A percentile compares a stretch with the other conserved stretches of the same genome.
These are phyloP conservation scores for Dendrophyllia cribrosa DNA, from an alignment of 64 coral and sea anemone species.

Conservation along the genomic window DNA sequence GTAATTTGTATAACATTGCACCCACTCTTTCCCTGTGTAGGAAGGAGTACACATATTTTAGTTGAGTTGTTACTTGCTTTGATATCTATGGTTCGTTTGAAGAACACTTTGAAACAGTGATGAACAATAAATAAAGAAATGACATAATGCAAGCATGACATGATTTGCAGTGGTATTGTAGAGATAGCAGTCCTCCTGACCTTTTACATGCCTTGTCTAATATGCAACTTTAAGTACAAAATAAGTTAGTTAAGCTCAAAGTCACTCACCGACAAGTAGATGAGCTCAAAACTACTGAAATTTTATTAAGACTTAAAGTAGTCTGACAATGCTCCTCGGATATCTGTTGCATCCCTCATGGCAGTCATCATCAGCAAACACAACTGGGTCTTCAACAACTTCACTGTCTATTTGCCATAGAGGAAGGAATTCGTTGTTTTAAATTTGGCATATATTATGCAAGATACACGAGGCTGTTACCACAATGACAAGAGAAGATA, in stretches of 20 bases:
- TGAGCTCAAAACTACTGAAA: background rate
- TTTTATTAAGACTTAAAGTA: background rate
- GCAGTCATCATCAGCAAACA: background rate
- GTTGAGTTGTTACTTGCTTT: background rate
- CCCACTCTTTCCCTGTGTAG: background rate
- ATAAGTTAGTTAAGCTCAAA: background rate
- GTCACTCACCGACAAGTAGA: too few relatives aligned
- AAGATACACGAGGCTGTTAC: conserved; percentile 58
- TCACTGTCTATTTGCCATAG: background rate
- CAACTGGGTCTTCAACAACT: background rate
- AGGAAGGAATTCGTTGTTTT: conserved; percentile 4
- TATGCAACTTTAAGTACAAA: background rate
- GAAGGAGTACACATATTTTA: background rate
- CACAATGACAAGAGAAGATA: conserved; percentile 3
- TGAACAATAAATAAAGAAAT: background rate
- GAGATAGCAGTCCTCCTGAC: background rate
- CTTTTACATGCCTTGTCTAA: background rate
- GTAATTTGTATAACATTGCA: background rate
- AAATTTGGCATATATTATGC: conserved; percentile 69
- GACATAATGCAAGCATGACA: conserved; percentile 2
- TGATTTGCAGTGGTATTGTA: background rate
- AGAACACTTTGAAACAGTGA: background rate
- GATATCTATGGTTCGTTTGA: background rate
- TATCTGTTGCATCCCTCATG: background rate
- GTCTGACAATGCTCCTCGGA: background rate